Percentiles rank a stretch among this genome's conserved stretches.
These are phyloP conservation scores for Volucella bombylans DNA, from an alignment of 2,888 invertebrate species.

Conservation along the genomic window DNA sequence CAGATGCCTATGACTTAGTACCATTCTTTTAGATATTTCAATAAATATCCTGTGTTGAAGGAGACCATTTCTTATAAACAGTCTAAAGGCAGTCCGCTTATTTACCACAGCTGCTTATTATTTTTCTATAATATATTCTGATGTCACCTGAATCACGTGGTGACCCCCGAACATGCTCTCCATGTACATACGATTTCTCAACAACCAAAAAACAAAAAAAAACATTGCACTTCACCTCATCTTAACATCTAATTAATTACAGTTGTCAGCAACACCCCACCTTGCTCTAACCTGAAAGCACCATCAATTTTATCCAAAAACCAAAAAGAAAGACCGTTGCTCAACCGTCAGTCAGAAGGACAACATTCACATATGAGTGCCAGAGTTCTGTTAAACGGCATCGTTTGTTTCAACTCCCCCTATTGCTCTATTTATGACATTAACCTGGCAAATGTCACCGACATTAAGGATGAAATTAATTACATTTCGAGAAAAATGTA, in stretches of 20 bases:
- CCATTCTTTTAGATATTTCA: too few species aligned
- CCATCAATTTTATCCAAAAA: background rate
- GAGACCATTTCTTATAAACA: too few species aligned
- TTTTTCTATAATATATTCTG: too few species aligned
- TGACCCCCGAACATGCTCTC: too few species aligned
- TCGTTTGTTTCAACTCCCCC: conserved; percentile 39
- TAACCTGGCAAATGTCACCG: conserved; percentile 73
- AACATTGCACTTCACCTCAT: conserved; percentile 1
- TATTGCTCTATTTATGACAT: conserved; percentile 59
- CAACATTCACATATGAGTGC: conserved; percentile 44
- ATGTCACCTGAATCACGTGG: too few species aligned
- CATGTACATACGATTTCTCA: too few species aligned
- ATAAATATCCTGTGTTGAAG: too few species aligned
- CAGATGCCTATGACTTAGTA: too few species aligned
- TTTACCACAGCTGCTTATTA: too few species aligned
- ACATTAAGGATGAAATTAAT: conserved; percentile 70
- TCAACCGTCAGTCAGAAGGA: conserved; percentile 21
- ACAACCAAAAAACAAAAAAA: background rate
- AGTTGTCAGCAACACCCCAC: conserved; percentile 43
- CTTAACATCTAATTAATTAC: conserved; percentile 58
- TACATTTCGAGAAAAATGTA: conserved; percentile 70
- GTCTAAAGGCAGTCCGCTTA: too few species aligned
- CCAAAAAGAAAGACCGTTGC: background rate
- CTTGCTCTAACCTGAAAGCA: conserved; percentile 14
- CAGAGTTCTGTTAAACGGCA: conserved; percentile 34